Evolutionary conservation across 2,888 invertebrate species (phyloP).

Genomic region (Heliconius hortense): DNA sequence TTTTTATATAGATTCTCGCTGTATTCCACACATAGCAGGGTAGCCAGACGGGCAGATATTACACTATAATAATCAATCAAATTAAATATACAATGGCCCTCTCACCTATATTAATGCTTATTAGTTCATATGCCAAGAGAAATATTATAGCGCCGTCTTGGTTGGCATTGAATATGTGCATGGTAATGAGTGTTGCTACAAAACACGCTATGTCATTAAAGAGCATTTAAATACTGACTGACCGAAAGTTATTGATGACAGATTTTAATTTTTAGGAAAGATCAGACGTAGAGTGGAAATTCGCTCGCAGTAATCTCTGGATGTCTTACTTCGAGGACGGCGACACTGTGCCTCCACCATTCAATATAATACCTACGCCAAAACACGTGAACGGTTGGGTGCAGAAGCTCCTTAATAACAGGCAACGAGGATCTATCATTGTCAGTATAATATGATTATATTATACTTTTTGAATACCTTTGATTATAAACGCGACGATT

Average conservation of each 20-base stretch:
- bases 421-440: conserved; percentile 70
- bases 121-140: no score
- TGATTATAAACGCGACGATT: not conserved
- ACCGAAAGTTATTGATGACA: not conserved
- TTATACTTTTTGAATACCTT: no score
- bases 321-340: conserved; percentile 98
- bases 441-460: conserved; percentile 51
- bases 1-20: no score
- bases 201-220: no score
- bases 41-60: no score
- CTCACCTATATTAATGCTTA: no score
- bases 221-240: no score
- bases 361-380: conserved; percentile 95
- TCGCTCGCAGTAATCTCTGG: conserved; percentile 97
- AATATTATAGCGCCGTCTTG: not conserved
- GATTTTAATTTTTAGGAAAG: conserved; percentile 85
- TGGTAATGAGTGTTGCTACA: no score
- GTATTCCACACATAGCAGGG: no score
- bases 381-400: conserved; percentile 84
- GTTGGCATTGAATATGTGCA: no score
- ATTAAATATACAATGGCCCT: no score
- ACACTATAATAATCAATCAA: no score
- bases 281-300: conserved; percentile 98
- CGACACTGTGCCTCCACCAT: conserved; percentile 95
- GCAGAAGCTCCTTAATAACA: conserved; percentile 54